Evolutionary conservation across 2,888 invertebrate species (phyloP), one percentile per base, ranked within the genome.

Genomic region (Athalia circularis): DNA sequence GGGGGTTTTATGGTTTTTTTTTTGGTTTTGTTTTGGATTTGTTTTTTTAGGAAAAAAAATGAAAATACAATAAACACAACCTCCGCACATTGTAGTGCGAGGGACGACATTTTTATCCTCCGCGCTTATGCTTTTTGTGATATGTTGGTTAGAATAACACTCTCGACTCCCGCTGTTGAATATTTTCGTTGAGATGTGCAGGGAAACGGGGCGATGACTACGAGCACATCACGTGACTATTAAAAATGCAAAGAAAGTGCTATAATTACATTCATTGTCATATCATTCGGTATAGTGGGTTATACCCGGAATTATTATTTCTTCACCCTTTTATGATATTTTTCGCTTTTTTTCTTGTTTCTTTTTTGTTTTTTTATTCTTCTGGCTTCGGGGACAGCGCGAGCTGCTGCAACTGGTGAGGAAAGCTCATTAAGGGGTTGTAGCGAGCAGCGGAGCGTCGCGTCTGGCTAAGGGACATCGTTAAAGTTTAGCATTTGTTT

Each of bases 401-500:
- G 29, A 29, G 29, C 29, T 29, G 2, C 29, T 29, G 74, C 74
- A 47, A 43, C 61, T 29, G 61, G 61, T 48, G 52, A 47, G 6
- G 29, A 9, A 9, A 62, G 48, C 62, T 75, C 75, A 75, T 75
- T 75, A 75, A 75, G 75, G 75, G 75, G 29, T 29, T 29, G 29
- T 61, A 59, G 72, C 72, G 8, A 29, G 29, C 57, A 47, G 45
- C 61, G 9, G 9, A 15, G 68, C 29, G 8, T 7, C 29, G 62
- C 62, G 52, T 50, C 75, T 48, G 29, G 75, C 62, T 13, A 75
- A 75, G 64, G 75, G 75, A 75, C 75, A 75, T 75, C 75, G 75
- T 75, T 75, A 75, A 75, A 75, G 62, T 75, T 62, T 61, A 64
- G 29, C 75, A 75, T 75, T 75, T 75, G 61, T 75, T 75, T 75